These are phyloP conservation scores for Acromyrmex heyeri DNA, from an alignment of 1,140 invertebrate genomes.

Conservation along the genomic window DNA sequence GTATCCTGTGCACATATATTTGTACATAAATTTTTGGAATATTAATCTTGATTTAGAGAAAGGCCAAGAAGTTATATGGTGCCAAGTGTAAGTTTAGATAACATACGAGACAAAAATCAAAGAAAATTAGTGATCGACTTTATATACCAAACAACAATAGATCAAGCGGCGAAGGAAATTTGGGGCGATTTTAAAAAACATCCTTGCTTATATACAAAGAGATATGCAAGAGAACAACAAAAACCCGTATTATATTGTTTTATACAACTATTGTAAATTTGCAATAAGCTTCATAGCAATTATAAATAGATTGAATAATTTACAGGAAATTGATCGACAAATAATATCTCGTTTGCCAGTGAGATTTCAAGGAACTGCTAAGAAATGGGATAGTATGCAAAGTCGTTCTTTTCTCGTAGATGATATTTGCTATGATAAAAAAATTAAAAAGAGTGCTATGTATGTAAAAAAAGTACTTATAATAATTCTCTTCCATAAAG, in stretches of 20 bases:
- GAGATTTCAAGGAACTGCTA: conserved; percentile 30
- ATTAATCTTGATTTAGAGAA: conserved; percentile 37
- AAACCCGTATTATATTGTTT: conserved; percentile 14
- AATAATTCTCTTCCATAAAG: neutral
- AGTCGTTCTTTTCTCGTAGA: neutral
- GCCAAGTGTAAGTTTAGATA: conserved; percentile 86
- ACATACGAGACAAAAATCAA: conserved; percentile 81
- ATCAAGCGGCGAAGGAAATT: conserved; percentile 32
- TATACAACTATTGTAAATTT: conserved; percentile 15
- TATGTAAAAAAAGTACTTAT: neutral
- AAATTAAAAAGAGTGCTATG: neutral
- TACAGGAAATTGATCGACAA: conserved; percentile 17
- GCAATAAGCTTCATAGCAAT: neutral
- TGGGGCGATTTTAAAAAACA: conserved; percentile 38
- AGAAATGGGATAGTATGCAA: conserved; percentile 49
- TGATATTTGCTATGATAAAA: neutral
- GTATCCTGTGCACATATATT: neutral
- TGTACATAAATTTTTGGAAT: conserved; percentile 1
- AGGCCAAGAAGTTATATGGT: conserved; percentile 85
- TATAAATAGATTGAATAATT: neutral
- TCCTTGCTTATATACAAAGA: neutral
- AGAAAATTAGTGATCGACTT: conserved; percentile 62
- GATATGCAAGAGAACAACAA: neutral
- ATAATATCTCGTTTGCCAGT: conserved; percentile 27
- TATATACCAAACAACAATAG: conserved; percentile 49